Percentiles rank a stretch among this genome's conserved stretches.
These are phyloP conservation scores for Synanthedon myopaeformis DNA, from an alignment of 2,888 invertebrate species.

Conservation along the genomic window DNA sequence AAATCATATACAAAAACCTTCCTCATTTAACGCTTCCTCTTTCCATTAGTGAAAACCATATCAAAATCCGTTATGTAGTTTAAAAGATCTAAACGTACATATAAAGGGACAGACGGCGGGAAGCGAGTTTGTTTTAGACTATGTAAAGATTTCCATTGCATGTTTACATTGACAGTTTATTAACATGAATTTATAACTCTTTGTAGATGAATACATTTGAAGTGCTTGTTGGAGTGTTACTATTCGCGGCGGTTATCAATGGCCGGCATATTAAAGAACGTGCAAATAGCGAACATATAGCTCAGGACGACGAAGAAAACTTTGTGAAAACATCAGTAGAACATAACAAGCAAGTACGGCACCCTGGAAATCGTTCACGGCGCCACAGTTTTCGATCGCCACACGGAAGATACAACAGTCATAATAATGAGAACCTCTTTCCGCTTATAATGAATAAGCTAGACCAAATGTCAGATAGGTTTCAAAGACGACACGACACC, in stretches of 20 bases:
- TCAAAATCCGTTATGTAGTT: no score
- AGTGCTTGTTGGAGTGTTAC: background rate
- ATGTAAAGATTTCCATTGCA: no score
- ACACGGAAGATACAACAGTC: background rate
- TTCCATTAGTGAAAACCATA: no score
- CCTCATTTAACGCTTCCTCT: no score
- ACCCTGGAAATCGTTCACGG: background rate
- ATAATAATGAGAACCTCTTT: background rate
- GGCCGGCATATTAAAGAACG: background rate
- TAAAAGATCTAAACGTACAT: no score
- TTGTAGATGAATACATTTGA: background rate
- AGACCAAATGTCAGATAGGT: background rate
- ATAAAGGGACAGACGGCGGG: no score
- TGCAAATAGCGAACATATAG: background rate
- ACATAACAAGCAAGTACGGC: background rate
- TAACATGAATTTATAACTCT: background rate
- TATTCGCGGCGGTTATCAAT: background rate
- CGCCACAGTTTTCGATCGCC: background rate
- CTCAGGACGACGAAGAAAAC: background rate
- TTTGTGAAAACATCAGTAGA: background rate
- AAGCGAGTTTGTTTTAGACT: no score
- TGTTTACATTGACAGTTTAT: no score
- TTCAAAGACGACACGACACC: background rate
- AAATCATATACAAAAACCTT: no score
- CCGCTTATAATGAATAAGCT: background rate